Base-by-base conservation (phyloP, 2,113 vertebrate species). In the Chroicocephalus ridibundus region DNA sequence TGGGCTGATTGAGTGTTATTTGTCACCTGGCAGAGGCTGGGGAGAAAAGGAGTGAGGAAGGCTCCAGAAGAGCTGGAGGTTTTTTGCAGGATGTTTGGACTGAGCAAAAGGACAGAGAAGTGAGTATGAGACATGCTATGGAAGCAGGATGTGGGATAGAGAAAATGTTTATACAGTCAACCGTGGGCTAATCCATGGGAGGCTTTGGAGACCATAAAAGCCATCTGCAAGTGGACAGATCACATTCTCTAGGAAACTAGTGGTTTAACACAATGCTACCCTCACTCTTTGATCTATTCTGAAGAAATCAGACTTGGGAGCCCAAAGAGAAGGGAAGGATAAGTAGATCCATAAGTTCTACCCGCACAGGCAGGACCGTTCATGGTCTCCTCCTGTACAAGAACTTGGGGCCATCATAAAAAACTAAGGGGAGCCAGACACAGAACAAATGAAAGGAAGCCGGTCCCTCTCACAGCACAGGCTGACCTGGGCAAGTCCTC, bases 101-200 rank as follows among this genome's bases (percentile, higher is more conserved):
- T 54, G 88, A 79, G 65, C 1, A 10, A 84, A 72, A 87, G 65
- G 91, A 84, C 47, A 46, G 86, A 88, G 86, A 49, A 81, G 54
- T 0, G 25, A 95, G 62, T 52, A 69, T 1, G 12, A 96, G 94
- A 14, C 83, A 72, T 5, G 81, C 66, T 61, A 81, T 79, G 95
- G 94, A 96, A 95, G 89, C 94, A 97, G 97, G 97, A 95, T 95
- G 96, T 95, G 93, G 93, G 87, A 88, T 42, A 54, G 71, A 85
- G 91, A 87, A 81, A 76, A 85, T 95, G 91, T 97, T 94, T 97
- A 95, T 44, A 51, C 78, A 91, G 82, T 27, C 74, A 51, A 42
- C 77, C 2, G 21, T 79, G 54, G 89, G 58, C 84, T 95, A 93
- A 94, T 90, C 83, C 95, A 87, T 6, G 74, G 78, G 62, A 94